Conservation (phyloP, 2,888 invertebrate genomes). For the Clistopyga incitator region DNA sequence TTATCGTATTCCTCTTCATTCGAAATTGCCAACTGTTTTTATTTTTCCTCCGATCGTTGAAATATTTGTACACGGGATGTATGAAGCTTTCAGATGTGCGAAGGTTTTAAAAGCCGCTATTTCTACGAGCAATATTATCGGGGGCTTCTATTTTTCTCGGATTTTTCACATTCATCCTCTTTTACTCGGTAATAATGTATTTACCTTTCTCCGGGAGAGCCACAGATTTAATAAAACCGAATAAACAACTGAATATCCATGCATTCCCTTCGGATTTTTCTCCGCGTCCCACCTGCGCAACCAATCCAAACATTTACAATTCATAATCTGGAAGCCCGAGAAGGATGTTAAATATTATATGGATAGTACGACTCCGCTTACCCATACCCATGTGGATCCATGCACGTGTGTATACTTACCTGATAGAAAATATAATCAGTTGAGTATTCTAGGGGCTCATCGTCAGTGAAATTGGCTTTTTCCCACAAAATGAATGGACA, state of each 20-base stretch:
- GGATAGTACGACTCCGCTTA: conserved; percentile 27
- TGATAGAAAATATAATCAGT: neutral
- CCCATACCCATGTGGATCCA: neutral
- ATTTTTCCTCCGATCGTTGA: no score
- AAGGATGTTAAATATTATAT: conserved; percentile 44
- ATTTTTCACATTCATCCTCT: conserved; percentile 23
- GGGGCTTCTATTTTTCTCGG: neutral
- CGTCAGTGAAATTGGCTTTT: conserved; percentile 8
- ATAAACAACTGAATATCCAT: conserved; percentile 36
- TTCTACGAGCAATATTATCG: neutral
- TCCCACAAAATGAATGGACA: conserved; percentile 5
- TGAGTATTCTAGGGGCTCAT: neutral
- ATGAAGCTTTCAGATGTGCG: neutral
- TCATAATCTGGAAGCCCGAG: conserved; percentile 31
- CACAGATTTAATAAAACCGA: conserved; percentile 44
- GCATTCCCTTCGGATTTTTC: neutral
- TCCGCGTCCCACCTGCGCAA: neutral
- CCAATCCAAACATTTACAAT: conserved; percentile 48
- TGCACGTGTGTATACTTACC: neutral
- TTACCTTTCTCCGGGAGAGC: conserved; percentile 19
- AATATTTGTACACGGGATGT: neutral
- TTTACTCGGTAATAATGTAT: conserved; percentile 28
- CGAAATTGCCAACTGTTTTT: no score
- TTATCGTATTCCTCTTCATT: neutral
- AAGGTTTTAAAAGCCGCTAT: neutral